Evolutionary conservation across 2,888 invertebrate genomes (phyloP).

Genomic region (Andrena flavipes): DNA sequence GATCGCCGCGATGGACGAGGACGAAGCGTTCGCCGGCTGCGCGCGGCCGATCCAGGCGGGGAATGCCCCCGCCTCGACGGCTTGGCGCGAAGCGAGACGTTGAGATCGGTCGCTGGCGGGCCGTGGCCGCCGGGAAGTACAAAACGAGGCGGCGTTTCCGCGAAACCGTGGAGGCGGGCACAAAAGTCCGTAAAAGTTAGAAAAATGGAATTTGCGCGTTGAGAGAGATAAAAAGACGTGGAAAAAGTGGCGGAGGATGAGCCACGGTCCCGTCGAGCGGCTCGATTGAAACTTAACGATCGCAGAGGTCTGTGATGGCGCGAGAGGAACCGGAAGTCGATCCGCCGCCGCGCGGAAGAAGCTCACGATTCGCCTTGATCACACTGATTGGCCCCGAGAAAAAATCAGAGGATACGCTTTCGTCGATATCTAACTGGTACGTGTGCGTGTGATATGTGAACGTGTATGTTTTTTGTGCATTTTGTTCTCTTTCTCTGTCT

Average conservation of each 20-base stretch:
- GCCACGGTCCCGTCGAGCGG: constrained; percentile 3
- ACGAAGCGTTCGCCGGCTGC: constrained; percentile 4
- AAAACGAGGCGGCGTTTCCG: constrained; percentile 10
- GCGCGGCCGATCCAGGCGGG: neutral
- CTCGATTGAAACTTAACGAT: neutral
- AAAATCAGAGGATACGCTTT: constrained; percentile 77
- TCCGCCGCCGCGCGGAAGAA: constrained; percentile 30
- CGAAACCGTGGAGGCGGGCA: neutral
- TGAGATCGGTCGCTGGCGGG: neutral
- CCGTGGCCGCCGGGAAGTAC: neutral
- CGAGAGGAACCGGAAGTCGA: constrained; percentile 39
- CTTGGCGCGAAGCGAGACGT: neutral
- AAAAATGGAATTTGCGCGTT: constrained; percentile 20
- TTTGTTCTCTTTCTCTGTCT: neutral
- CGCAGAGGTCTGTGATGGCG: constrained; percentile 16
- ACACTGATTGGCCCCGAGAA: constrained; percentile 80
- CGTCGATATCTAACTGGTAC: constrained; percentile 15
- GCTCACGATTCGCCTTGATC: constrained; percentile 41
- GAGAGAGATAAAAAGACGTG: constrained; percentile 21
- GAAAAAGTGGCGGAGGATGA: neutral
- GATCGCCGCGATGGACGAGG: constrained; percentile 18
- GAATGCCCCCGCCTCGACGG: neutral
- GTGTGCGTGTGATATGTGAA: neutral
- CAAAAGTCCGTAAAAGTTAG: constrained; percentile 10
- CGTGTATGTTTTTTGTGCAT: neutral